A percentile compares a stretch with the other conserved stretches of the same genome.
phyloP scores from a whole-genome alignment of 2,113 vertebrate genomes.

The Tachuris rubrigastra region DNA sequence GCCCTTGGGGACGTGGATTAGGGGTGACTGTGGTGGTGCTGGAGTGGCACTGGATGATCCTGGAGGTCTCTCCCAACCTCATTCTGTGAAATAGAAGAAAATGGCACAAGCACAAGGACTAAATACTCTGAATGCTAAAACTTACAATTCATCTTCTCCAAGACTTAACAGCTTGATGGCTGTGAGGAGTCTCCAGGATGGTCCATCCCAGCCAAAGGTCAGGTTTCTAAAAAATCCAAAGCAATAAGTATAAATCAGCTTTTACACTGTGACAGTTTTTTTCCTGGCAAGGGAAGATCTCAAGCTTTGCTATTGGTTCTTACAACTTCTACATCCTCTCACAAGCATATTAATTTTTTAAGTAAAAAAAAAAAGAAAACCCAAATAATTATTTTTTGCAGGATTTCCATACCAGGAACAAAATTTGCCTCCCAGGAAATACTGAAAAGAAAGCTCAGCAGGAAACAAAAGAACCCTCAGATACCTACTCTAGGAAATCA shows the following conservation, averaged over 20 bases:
- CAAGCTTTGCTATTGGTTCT: not conserved
- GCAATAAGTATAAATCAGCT: rapidly evolving
- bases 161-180: conserved; percentile 84
- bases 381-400: not conserved
- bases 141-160: conserved; percentile 82
- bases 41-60: not conserved
- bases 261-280: not conserved
- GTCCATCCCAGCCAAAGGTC: conserved; percentile 86
- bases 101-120: not conserved
- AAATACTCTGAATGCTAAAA: not conserved
- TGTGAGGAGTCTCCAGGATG: conserved; percentile 90
- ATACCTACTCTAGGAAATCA: conserved; percentile 80
- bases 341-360: not conserved
- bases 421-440: not conserved
- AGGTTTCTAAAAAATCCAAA: conserved; percentile 78
- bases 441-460: not conserved
- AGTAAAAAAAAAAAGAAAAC: not conserved
- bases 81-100: not conserved
- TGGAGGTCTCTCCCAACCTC: rapidly evolving
- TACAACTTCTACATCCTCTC: not conserved
- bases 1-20: not conserved
- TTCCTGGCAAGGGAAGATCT: not conserved
- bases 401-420: not conserved
- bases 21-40: not conserved
- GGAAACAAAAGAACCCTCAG: not conserved